phyloP scores from a whole-genome alignment of 2,113 vertebrate genomes.

The Macrotis lagotis region DNA sequence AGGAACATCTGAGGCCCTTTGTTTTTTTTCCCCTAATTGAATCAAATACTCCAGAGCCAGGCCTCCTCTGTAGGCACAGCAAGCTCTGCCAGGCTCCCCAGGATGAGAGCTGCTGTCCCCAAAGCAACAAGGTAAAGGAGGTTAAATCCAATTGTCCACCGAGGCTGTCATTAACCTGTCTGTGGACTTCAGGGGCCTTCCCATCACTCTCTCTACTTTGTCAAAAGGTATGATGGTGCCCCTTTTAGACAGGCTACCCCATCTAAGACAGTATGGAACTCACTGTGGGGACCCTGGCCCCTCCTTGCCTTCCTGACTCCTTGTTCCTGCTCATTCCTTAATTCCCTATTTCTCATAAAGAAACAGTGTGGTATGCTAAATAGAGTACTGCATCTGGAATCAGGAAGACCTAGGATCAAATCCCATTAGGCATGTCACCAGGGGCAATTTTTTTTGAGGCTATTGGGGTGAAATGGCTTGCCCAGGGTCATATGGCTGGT shows the following conservation, averaged over 20 bases:
- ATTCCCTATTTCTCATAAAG: not conserved
- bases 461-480: not conserved
- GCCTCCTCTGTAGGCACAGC: conserved; percentile 39
- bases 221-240: conserved; percentile 29
- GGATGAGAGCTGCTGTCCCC: conserved; percentile 56
- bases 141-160: conserved; percentile 78
- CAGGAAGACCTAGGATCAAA: not conserved
- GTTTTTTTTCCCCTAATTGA: conserved; percentile 50
- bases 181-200: conserved; percentile 57
- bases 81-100: conserved; percentile 33
- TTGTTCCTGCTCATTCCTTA: not conserved
- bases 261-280: not conserved
- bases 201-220: not conserved
- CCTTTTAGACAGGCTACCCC: not conserved
- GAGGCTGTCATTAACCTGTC: conserved; percentile 83
- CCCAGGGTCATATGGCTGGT: not conserved
- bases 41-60: conserved; percentile 48
- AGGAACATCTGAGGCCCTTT: conserved; percentile 18
- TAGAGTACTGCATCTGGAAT: not conserved
- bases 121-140: conserved; percentile 69
- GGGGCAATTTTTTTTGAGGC: not conserved
- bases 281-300: not conserved
- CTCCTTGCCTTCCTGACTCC: not conserved
- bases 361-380: not conserved
- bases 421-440: not conserved